Conservation (phyloP, 2,888 invertebrate species). For the Folsomia manolachei region DNA sequence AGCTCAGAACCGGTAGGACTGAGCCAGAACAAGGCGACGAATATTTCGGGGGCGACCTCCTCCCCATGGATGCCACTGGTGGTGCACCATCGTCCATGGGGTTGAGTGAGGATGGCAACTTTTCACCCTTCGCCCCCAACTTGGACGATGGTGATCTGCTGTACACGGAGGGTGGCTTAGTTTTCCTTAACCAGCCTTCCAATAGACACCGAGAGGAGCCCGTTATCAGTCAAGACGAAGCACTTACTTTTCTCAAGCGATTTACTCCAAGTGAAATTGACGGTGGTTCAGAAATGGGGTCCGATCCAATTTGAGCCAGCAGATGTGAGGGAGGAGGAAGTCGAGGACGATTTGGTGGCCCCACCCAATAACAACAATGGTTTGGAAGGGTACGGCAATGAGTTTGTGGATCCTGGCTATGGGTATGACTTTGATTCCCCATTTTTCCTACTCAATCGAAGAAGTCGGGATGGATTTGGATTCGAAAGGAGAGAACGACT, state of each 20-base stretch:
- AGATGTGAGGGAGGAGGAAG: constrained; percentile 13
- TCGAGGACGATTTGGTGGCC: constrained; percentile 16
- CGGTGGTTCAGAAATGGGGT: constrained; percentile 1
- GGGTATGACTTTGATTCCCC: constrained; percentile 14
- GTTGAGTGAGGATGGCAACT: constrained; percentile 19
- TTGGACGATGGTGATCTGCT: constrained; percentile 22
- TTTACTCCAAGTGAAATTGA: constrained; percentile 16
- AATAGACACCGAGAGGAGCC: constrained; percentile 5
- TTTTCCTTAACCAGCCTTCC: constrained; percentile 54
- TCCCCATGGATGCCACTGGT: constrained; percentile 13
- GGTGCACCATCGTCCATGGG: constrained; percentile 3
- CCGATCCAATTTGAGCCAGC: background rate
- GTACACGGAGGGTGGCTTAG: constrained; percentile 65
- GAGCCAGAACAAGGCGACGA: background rate
- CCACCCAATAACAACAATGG: constrained; percentile 25
- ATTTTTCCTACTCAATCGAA: constrained; percentile 11
- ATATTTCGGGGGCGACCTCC: constrained; percentile 6
- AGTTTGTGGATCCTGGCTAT: constrained; percentile 24
- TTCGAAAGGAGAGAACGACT: constrained; percentile 84
- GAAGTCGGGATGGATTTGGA: constrained; percentile 22
- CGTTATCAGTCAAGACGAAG: constrained; percentile 26
- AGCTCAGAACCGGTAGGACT: constrained; percentile 8
- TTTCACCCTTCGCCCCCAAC: constrained; percentile 25
- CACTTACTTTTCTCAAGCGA: constrained; percentile 36
- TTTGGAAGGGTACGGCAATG: constrained; percentile 31